Evolutionary conservation across 2,888 invertebrate genomes (phyloP), one percentile per base, ranked within the genome.

Genomic region (Leptopilina syphax): DNA sequence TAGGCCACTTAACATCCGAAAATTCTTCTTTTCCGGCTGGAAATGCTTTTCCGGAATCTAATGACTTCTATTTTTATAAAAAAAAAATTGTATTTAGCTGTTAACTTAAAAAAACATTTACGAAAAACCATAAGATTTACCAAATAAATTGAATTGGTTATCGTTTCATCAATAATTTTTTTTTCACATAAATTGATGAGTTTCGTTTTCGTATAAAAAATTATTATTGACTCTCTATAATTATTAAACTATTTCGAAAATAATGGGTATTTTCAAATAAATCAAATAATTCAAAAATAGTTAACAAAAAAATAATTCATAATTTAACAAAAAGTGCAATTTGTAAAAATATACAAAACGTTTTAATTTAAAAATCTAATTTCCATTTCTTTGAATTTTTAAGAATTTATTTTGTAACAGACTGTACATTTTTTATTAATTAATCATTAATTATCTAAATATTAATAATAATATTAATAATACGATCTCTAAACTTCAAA

Each of bases 1-100:
- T 84, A 13, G 85, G 85, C 88, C 88, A 89, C 27, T 50, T 77
- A 41, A 50, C 24, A 70, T 70, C 34, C 54, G 13, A 54, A 27
- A 27, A 27, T 27, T 70, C 27, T 70, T 8, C 27, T 54, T 7
- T 54, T 13, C 24, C 24, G 10, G 27, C 54, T 70, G 54, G 7
- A 54, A 7, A 27, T 54, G 27, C 27, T 54, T 54, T 13, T 70
- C 6, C 50, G 5, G 54, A 27, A 12, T 47, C n/a, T 27, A 70
- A 27, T 12, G 50, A 3, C 9, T 60, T 78, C 44, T 50, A 65
- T 65, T 47, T 8, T 50, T 65, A 70, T 18, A 5, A 50, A n/a
- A 63, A 7, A 44, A 57, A 44, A 60, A 57, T 57, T 2, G 50
- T 50, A 10, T 50, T 47, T 50, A 50, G 0, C 50, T 50, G 12